Conservation (phyloP, 2,888 invertebrate species). For the Quadriops clusia region DNA sequence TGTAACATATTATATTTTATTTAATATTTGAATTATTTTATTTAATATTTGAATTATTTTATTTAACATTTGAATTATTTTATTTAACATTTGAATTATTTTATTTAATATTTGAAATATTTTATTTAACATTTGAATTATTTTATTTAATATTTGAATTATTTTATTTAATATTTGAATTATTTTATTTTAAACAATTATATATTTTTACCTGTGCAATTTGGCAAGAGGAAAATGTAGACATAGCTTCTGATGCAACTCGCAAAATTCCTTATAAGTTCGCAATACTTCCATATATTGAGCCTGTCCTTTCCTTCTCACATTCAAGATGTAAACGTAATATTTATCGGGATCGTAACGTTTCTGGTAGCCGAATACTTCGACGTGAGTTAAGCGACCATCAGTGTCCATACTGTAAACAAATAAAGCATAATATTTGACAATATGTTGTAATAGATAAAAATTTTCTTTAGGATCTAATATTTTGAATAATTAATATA, state of each 20-base stretch:
- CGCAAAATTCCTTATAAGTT: conserved; percentile 93
- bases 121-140: too few relatives aligned
- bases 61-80: too few relatives aligned
- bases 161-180: too few relatives aligned
- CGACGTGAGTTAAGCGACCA: conserved; percentile 74
- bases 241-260: conserved; percentile 89
- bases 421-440: conserved; percentile 8
- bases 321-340: conserved; percentile 83
- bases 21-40: too few relatives aligned
- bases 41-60: too few relatives aligned
- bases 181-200: conserved; percentile 2
- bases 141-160: too few relatives aligned
- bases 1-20: too few relatives aligned
- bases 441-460: background rate
- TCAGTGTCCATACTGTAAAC: conserved; percentile 68
- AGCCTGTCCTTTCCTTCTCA: conserved; percentile 73
- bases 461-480: background rate
- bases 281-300: conserved; percentile 83
- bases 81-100: too few relatives aligned
- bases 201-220: conserved; percentile 63
- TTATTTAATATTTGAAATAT: too few relatives aligned
- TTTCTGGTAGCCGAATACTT: conserved; percentile 84
- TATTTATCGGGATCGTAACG: conserved; percentile 95
- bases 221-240: conserved; percentile 84
- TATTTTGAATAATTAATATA: conserved; percentile 1